Base-by-base conservation (phyloP, 2,797 vertebrate species). In the Liasis olivaceus region DNA sequence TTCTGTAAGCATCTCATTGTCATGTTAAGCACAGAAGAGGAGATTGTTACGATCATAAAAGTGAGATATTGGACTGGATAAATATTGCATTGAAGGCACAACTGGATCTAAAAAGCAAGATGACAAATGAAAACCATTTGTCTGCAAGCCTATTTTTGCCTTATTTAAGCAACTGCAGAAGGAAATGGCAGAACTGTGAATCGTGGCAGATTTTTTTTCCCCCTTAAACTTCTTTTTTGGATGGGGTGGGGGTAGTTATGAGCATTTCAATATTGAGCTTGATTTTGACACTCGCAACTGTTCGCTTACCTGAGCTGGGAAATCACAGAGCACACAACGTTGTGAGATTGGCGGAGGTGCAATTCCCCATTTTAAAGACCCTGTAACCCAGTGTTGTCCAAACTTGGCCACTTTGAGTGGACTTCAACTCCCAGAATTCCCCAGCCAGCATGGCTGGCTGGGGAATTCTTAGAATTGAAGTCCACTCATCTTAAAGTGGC, bases 51-150 rank as follows among this genome's bases (percentile, higher is more conserved):
- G 31, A 31, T 89, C 31, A 15, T 58, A 91, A 64, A 90, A 93
- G 31, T 60, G 90, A 94, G 91, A 87, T 87, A 87, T 88, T 90
- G 69, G 85, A 85, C n/a, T 58, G 58, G 88, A 85, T 88, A 90
- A 69, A 93, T 93, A 91, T 81, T 60, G 89, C 89, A 85, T 14
- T 11, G 31, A 64, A 95, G 86, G 87, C 94, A 93, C 36, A 91
- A 89, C 31, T 84, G 47, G 20, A 60, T 90, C 64, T 51, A 91
- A 93, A 94, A 92, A 11, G 58, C 85, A 92, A 0, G 0, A 64
- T 88, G 87, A 90, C 90, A 94, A 95, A 94, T 95, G 94, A 95
- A 93, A 95, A 72, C 59, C 59, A 58, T 93, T 90, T 90, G 85
- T 84, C 26, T 66, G 59, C 11, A 56, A 69, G 13, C 54, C 2